These are phyloP conservation scores for Prionailurus viverrinus DNA, from an alignment of 2,113 vertebrate species.

Conservation along the genomic window DNA sequence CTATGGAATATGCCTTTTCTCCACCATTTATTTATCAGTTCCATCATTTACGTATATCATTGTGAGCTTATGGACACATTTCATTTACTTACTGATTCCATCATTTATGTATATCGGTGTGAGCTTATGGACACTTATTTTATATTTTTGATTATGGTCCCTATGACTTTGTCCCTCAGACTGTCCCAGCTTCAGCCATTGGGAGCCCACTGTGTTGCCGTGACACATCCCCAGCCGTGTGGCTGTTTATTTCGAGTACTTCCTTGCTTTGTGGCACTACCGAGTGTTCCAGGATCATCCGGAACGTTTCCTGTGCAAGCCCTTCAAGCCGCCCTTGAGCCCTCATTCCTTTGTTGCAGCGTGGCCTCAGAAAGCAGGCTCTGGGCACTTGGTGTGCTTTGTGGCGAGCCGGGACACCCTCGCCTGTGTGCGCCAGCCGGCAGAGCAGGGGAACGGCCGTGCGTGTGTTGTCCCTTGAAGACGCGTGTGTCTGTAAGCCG, in stretches of 20 bases:
- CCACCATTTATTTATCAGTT: neutral
- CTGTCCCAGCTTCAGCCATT: no score
- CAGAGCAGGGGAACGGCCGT: neutral
- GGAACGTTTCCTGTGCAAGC: neutral
- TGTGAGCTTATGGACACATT: neutral
- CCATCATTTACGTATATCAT: neutral
- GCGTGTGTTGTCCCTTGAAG: fast-evolving
- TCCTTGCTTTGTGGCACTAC: neutral
- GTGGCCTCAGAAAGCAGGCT: neutral
- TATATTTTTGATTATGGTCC: neutral
- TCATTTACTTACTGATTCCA: no score
- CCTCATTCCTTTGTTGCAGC: neutral
- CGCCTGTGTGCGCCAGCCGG: neutral
- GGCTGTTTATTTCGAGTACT: neutral
- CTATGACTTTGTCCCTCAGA: no score
- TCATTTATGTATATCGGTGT: no score
- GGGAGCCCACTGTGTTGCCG: neutral
- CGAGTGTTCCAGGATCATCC: neutral
- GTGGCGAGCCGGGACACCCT: neutral
- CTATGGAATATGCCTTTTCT: neutral
- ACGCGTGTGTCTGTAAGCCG: neutral
- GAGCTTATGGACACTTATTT: no score
- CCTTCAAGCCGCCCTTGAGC: neutral
- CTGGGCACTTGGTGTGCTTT: neutral
- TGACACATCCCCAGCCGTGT: neutral